Conservation (phyloP, 2,113 vertebrate species). For the Bos indicus region DNA sequence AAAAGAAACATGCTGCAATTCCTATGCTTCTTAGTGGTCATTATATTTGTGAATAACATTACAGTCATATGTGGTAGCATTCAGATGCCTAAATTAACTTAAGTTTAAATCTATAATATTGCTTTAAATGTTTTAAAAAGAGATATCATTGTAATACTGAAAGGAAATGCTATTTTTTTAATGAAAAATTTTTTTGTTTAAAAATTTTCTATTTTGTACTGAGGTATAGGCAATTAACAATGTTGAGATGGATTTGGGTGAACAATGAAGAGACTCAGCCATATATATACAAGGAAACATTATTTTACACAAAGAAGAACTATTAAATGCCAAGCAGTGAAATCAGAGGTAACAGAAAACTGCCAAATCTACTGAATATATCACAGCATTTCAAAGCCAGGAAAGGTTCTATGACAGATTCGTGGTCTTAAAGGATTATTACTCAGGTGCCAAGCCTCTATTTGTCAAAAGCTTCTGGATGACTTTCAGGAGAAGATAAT, state of each 20-base stretch:
- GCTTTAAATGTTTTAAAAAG: not conserved
- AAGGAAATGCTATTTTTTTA: not conserved
- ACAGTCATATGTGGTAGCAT: not conserved
- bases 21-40: not conserved
- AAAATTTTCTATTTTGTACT: not conserved
- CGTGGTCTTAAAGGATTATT: not conserved
- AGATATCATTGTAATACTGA: not conserved
- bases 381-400: not conserved
- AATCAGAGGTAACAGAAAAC: conserved; percentile 21
- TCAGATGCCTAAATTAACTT: not conserved
- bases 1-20: not conserved
- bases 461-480: not conserved
- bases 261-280: not conserved
- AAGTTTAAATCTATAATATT: not conserved
- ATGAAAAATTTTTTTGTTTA: not conserved
- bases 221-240: not conserved
- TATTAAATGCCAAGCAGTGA: conserved; percentile 9
- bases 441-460: not conserved
- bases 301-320: conserved; percentile 18
- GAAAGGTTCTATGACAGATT: not conserved
- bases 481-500: not conserved
- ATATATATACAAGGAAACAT: not conserved
- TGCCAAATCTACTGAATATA: not conserved
- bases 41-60: not conserved
- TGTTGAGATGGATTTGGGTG: not conserved